Conservation (phyloP, 1,140 invertebrate genomes). For the Chrysoperla carnea region DNA sequence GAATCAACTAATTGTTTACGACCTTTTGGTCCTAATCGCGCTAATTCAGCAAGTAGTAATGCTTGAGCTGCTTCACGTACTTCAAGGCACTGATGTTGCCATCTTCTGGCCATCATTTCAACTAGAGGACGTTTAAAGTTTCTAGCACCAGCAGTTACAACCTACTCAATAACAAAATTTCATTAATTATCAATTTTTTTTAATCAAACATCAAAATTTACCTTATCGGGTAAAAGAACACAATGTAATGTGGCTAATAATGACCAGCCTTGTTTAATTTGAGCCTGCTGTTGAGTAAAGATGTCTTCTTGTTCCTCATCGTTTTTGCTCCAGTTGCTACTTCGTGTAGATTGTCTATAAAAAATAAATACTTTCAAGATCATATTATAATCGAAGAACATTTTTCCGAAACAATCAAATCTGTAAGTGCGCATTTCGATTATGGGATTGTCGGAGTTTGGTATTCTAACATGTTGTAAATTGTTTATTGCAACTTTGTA, state of each 20-base stretch:
- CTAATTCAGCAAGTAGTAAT: conserved; percentile 81
- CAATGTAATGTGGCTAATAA: conserved; percentile 89
- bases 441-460: no score
- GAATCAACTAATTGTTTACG: conserved; percentile 82
- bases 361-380: not conserved
- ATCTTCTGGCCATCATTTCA: conserved; percentile 90
- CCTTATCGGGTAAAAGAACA: conserved; percentile 84
- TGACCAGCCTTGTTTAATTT: conserved; percentile 95
- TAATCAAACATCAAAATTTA: conserved; percentile 21
- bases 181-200: not conserved
- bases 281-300: conserved; percentile 67
- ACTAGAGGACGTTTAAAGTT: conserved; percentile 85
- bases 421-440: no score
- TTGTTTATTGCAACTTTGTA: no score
- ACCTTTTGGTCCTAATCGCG: conserved; percentile 76
- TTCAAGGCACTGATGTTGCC: conserved; percentile 98
- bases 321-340: conserved; percentile 41
- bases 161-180: conserved; percentile 7
- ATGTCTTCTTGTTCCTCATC: conserved; percentile 67
- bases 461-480: no score
- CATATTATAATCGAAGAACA: no score
- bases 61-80: conserved; percentile 93
- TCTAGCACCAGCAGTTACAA: conserved; percentile 38
- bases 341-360: conserved; percentile 21
- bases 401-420: no score